Evolutionary conservation across 2,113 vertebrate species (phyloP).

Genomic region (Scalopus aquaticus): DNA sequence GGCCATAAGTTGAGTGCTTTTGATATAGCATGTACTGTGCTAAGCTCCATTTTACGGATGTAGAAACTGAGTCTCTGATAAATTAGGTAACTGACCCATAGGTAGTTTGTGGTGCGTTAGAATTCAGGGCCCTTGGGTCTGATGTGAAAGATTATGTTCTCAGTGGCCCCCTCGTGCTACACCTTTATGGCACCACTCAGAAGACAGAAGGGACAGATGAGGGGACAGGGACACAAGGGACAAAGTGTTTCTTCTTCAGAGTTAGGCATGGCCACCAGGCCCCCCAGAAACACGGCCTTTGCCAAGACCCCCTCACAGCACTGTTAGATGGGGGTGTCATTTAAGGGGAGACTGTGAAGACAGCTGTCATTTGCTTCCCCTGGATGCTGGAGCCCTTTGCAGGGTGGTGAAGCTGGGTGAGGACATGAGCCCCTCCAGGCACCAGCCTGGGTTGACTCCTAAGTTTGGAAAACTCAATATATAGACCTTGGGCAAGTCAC

Average conservation of each 20-base stretch:
- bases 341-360: neutral
- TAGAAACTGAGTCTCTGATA: neutral
- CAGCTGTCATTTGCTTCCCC: neutral
- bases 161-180: neutral
- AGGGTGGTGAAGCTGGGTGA: neutral
- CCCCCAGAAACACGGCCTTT: neutral
- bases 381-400: accelerated
- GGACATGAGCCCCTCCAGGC: neutral
- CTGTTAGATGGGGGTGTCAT: too few species aligned
- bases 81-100: neutral
- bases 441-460: neutral
- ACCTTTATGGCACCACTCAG: neutral
- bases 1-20: neutral
- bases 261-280: neutral
- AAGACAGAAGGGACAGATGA: neutral
- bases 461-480: neutral
- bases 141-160: neutral
- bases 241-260: neutral
- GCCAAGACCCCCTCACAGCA: neutral
- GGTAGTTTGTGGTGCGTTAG: neutral
- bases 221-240: neutral
- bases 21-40: neutral
- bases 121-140: neutral
- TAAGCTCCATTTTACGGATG: neutral
- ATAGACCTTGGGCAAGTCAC: neutral